These are phyloP conservation scores for Oophaga pumilio DNA, from an alignment of 2,113 vertebrate genomes.

Conservation along the genomic window DNA sequence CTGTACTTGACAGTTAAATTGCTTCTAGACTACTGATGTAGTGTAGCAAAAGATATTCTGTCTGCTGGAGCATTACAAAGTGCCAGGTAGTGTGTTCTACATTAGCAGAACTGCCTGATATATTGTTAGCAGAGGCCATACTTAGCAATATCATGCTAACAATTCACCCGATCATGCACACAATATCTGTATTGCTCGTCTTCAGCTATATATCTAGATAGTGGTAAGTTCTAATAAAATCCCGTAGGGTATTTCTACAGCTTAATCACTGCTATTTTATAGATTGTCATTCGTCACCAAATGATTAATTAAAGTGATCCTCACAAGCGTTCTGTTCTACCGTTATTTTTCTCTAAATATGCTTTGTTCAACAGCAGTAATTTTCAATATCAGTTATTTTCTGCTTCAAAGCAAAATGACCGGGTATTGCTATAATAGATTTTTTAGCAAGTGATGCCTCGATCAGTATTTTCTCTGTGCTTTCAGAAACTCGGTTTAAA, in stretches of 20 bases:
- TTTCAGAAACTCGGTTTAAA: neutral
- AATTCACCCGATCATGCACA: constrained; percentile 16
- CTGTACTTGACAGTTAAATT: constrained; percentile 46
- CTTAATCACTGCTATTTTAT: constrained; percentile 47
- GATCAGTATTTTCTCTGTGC: neutral
- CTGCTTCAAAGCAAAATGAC: neutral
- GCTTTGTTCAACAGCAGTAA: constrained; percentile 1
- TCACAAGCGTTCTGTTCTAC: constrained; percentile 21
- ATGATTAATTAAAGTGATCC: constrained; percentile 38
- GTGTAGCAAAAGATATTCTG: constrained; percentile 38
- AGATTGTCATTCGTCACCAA: constrained; percentile 20
- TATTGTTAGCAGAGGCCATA: neutral
- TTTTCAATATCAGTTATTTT: constrained; percentile 27
- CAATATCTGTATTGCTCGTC: neutral
- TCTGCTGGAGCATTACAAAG: constrained; percentile 35
- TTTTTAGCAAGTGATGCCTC: neutral
- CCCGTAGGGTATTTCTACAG: neutral
- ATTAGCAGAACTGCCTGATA: constrained; percentile 23
- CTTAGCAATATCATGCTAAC: constrained; percentile 35
- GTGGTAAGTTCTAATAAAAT: neutral
- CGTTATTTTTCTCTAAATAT: constrained; percentile 16
- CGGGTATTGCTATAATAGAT: neutral
- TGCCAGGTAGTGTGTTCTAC: constrained; percentile 9
- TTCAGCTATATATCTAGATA: neutral
- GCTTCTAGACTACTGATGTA: constrained; percentile 41